Base-by-base conservation (phyloP, 37 sponge, comb jelly and placozoan genomes). In the Lycopodina hypogea region DNA sequence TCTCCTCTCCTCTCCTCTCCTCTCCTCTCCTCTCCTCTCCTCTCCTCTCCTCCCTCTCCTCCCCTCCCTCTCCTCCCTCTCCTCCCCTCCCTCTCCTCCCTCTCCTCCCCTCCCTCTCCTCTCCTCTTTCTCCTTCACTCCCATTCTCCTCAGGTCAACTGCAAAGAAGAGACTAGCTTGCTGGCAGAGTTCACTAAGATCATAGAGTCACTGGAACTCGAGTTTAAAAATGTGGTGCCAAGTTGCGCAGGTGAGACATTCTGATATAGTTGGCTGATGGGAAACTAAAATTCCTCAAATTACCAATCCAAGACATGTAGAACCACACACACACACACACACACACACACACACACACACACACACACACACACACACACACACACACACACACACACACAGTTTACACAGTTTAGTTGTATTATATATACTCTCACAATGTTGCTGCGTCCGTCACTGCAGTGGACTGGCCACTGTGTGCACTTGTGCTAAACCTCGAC, bases 131-230 rank as follows among this genome's bases (percentile, higher is more conserved):
- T 45, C 48, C 48, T 45, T 9, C 48, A 12, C 48, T 45, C 48
- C 48, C 48, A n/a, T 40, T n/a, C 55, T 38, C 57, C 34, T n/a
- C 40, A 84, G 72, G 77, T 68, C 24, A 24, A 36, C 51, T 78
- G 61, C 38, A 60, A 72, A 42, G 86, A 79, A 32, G 86, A 78
- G 3, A 53, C 71, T 2, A 40, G 68, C 30, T 40, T 86, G 22
- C 24, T 74, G 56, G 69, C 76, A 1, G 77, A 76, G 30, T 75
- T 83, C 30, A 1, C 34, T 17, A 56, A 51, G 29, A 36, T 71
- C 55, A 83, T 83, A 32, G 38, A 26, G 1, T 37, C 48, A 26
- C 76, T 69, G 24, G 24, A 33, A 22, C 77, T 76, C 18, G 39
- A 30, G 15, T 69, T 83, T 51, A 36, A 61, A 0, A 42, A 24